Base-by-base conservation (phyloP, 2,797 vertebrate species). In the Lateolabrax maculatus region DNA sequence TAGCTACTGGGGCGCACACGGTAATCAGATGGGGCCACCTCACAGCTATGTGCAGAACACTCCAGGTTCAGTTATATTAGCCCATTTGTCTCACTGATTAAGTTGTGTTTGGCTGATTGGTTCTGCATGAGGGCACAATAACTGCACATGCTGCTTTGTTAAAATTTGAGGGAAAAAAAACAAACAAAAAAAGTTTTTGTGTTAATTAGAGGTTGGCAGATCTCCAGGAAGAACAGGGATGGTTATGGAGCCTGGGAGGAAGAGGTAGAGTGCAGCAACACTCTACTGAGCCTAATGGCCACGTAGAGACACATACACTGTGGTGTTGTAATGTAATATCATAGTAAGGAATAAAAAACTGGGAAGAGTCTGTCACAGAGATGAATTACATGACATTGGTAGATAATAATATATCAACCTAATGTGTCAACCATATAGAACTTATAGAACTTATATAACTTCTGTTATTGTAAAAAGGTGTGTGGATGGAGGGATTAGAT, bases 161-260 rank as follows among this genome's bases (percentile, higher is more conserved):
- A 70, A 58, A 82, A 81, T 58, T 37, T 29, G 31, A 60, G 31
- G 44, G 25, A 19, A 19, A 39, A 19, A 49, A 44, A 34, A 34
- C 31, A 56, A 19, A 39, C 16, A 49, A 44, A 34, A 34, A 3
- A 56, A n/a, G 39, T 23, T 62, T 49, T 25, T 72, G 70, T 73
- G 71, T 83, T 87, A 86, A 81, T 84, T 78, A 83, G 53, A 65
- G 44, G 43, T 23, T 86, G 81, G 83, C 61, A 84, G 57, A 77
- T 56, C 55, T 85, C 76, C 79, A 81, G 64, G 70, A 68, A 53
- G 37, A 61, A 23, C 56, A n/a, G 21, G 53, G 64, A 61, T 56
- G 69, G 55, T 66, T 60, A 58, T 55, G 37, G 44, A 77, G 63
- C 72, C 68, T 19, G n/a, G 21, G 23, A 61, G 58, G 27, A 43